Percentiles rank a stretch among this genome's conserved stretches.
These are phyloP conservation scores for Catharus fuscescens DNA, from an alignment of 2,113 vertebrate genomes.

Conservation along the genomic window DNA sequence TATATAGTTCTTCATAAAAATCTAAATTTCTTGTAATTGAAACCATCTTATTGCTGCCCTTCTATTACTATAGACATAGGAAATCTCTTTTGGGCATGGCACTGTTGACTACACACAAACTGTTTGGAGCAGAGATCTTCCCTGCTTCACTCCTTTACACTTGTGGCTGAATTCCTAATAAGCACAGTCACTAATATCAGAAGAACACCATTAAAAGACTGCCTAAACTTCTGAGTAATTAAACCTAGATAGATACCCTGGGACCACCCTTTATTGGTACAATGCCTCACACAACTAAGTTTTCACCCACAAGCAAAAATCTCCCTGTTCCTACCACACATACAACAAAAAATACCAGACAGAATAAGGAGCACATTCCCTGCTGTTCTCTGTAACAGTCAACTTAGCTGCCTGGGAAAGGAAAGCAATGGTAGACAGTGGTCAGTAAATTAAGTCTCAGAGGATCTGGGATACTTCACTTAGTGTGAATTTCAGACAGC, in stretches of 20 bases:
- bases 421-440: neutral
- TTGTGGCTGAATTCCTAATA: neutral
- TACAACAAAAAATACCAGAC: neutral
- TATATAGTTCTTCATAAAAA: neutral
- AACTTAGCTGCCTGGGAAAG: neutral
- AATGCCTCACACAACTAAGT: neutral
- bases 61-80: neutral
- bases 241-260: neutral
- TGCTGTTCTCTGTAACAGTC: neutral
- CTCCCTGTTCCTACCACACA: neutral
- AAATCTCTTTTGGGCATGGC: neutral
- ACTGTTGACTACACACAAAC: neutral
- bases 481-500: neutral
- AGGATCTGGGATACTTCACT: neutral
- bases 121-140: neutral
- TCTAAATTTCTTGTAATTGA: neutral
- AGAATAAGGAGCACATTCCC: neutral
- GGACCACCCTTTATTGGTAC: neutral
- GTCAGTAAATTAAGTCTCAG: conserved; percentile 35
- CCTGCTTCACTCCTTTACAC: neutral
- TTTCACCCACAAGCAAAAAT: neutral
- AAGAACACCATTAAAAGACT: neutral
- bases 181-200: neutral
- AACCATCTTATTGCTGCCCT: neutral
- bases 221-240: neutral